Evolutionary conservation across 2,797 vertebrate species (phyloP), one percentile per base, ranked within the genome.

Genomic region (Zalophus californianus): DNA sequence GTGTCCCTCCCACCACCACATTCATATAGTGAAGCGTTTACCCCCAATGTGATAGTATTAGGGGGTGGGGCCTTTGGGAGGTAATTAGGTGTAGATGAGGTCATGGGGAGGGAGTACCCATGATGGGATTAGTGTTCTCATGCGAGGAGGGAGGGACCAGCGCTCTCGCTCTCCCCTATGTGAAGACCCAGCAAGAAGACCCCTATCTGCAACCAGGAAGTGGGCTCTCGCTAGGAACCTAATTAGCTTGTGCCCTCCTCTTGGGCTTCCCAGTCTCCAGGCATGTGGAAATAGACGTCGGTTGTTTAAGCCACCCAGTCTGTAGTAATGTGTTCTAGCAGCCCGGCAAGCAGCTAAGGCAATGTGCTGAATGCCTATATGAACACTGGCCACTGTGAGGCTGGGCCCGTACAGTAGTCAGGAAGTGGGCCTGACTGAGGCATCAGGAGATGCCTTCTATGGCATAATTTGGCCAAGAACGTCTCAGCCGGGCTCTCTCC

Each of bases 391-490:
- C 35, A 0, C 35, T 12, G 0, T 1, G 38, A 91, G n/a, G 56
- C 88, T 5, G 41, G 60, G n/a, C 32, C 75, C 41, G 38, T 14
- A 66, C 62, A 38, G 79, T 16, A 35, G 75, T 35, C 14, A 44
- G 56, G 91, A 82, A 48, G 80, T 27, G 29, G 41, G 38, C 90
- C 70, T 78, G 27, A 5, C 48, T 48, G 92, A 91, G 82, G 77
- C 44, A 48, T 35, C 52, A 27, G 91, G 84, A 58, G 58, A 94
- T 58, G 50, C 18, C 44, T 75, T 93, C 75, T 10, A 32, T 62
- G 44, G 75, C 68, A 66, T 77, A 70, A 4, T 70, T 96, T 90
- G 93, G 73, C 93, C 96, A 79, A n/a, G 52, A 89, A 86, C 2
- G 2, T 88, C 90, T 90, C 56, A 60, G 90, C 21, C 50, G 77